These are phyloP conservation scores for Tetragonula clypearis DNA, from an alignment of 1,140 invertebrate genomes.

Conservation along the genomic window DNA sequence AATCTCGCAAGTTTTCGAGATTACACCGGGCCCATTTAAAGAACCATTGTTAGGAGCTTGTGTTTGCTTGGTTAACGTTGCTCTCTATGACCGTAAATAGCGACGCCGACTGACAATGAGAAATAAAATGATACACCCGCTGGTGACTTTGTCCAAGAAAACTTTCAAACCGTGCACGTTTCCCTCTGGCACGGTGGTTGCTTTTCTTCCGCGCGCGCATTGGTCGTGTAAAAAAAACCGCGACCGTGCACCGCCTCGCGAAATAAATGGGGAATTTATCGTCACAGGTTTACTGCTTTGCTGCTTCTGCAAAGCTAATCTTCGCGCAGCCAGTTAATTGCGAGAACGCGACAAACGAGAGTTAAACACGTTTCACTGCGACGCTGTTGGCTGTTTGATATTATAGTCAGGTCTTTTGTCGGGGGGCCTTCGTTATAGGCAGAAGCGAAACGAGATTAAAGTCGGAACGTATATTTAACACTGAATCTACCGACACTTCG, in stretches of 20 bases:
- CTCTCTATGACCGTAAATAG: background rate
- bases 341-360: constrained; percentile 11
- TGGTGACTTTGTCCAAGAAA: background rate
- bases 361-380: constrained; percentile 50
- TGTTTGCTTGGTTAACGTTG: background rate
- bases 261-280: constrained; percentile 16
- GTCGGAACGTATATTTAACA: no score
- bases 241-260: background rate
- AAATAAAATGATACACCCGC: background rate
- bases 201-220: background rate
- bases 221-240: background rate
- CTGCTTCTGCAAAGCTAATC: constrained; percentile 23
- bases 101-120: background rate
- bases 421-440: background rate
- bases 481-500: no score
- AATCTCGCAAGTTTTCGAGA: constrained; percentile 11
- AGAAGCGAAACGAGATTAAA: background rate
- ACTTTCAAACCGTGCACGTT: background rate
- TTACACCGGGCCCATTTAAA: background rate
- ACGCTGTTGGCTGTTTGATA: constrained; percentile 1
- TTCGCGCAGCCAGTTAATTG: constrained; percentile 30
- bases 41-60: constrained; percentile 17
- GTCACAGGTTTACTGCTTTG: constrained; percentile 21
- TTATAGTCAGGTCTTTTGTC: background rate
- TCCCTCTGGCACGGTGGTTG: background rate